A percentile compares a stretch with the other conserved stretches of the same genome.
Conservation (phyloP, 2,888 invertebrate species). For the Leptopterna dolabrata region DNA sequence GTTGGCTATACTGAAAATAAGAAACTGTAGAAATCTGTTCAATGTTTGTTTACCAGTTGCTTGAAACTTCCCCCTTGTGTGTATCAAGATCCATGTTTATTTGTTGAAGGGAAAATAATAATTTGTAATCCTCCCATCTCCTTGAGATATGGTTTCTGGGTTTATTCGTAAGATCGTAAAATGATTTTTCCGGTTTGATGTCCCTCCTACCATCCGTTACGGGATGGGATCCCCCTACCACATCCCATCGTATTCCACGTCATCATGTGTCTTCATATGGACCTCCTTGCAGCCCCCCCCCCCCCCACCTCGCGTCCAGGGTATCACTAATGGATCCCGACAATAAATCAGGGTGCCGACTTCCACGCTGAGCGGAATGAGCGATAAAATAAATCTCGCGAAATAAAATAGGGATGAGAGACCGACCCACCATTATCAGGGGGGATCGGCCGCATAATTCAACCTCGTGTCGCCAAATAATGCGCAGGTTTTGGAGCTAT, state of each 20-base stretch:
- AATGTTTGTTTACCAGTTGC: neutral
- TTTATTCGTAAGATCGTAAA: slow-evolving; percentile 3
- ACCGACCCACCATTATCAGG: slow-evolving; percentile 22
- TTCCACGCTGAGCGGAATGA: slow-evolving; percentile 39
- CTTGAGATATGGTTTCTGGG: neutral
- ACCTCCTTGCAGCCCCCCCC: slow-evolving; percentile 11
- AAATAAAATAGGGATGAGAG: slow-evolving; percentile 47
- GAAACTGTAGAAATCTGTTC: no score
- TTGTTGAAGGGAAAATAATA: neutral
- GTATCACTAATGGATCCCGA: slow-evolving; percentile 42
- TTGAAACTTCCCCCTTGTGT: neutral
- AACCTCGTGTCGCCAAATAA: neutral
- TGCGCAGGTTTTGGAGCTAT: neutral
- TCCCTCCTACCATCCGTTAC: neutral
- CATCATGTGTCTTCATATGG: slow-evolving; percentile 51
- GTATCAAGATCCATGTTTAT: neutral
- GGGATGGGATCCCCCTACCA: neutral
- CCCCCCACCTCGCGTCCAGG: neutral
- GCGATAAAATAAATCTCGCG: slow-evolving; percentile 43
- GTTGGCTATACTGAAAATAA: no score
- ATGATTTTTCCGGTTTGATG: slow-evolving; percentile 30
- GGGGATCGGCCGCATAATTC: slow-evolving; percentile 13
- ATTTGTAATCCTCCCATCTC: neutral
- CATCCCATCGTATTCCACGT: neutral
- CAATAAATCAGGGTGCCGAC: slow-evolving; percentile 42